phyloP scores from a whole-genome alignment of 2,797 vertebrate genomes.

The Brachyalestes nurse region DNA sequence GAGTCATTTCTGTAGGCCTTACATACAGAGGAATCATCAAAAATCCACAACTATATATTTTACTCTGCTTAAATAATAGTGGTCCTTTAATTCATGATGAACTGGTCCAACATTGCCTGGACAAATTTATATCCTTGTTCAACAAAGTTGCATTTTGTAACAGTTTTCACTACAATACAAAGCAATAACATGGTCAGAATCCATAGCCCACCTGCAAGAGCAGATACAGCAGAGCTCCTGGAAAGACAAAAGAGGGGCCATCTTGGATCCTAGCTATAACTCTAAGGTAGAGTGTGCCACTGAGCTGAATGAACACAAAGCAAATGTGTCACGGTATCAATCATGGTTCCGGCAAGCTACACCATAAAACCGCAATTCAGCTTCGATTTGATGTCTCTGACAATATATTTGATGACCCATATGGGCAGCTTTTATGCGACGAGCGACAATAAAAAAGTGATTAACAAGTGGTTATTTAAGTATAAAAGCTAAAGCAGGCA shows the following conservation, averaged over 20 bases:
- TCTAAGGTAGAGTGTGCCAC: not conserved
- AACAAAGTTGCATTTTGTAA: no score
- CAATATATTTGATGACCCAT: constrained; percentile 68
- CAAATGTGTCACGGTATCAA: constrained; percentile 53
- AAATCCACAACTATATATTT: no score
- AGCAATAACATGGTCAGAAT: no score
- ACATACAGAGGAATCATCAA: no score
- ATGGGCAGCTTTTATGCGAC: constrained; percentile 62
- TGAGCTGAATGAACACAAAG: constrained; percentile 20
- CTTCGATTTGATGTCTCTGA: constrained; percentile 61
- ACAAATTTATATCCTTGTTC: no score
- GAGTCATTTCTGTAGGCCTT: no score
- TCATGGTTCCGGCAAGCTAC: constrained; percentile 49
- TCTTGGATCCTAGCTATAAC: not conserved
- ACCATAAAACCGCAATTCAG: constrained; percentile 64
- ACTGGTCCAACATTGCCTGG: no score
- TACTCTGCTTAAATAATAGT: no score
- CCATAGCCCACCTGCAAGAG: not conserved
- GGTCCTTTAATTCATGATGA: no score
- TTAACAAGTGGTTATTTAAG: constrained; percentile 64
- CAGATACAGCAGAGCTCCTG: constrained; percentile 1
- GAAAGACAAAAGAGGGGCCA: not conserved
- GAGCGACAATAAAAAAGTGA: constrained; percentile 65
- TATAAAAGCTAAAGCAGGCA: constrained; percentile 50
- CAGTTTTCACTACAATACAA: no score